Evolutionary conservation across 2,113 vertebrate species (phyloP).

Genomic region (Gavia stellata): DNA sequence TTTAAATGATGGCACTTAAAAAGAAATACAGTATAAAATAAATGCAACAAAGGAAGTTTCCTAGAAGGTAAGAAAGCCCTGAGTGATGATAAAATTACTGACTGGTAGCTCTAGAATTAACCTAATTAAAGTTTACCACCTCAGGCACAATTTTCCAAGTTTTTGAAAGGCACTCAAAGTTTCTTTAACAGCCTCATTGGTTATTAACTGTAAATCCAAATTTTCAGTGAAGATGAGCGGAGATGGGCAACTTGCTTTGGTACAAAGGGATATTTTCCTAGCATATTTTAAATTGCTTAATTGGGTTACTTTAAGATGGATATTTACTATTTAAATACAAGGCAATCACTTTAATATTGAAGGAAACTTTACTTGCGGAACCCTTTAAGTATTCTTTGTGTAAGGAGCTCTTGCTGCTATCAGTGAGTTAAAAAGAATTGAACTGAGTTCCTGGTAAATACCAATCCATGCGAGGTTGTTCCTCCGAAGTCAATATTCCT

Average conservation of each 20-base stretch:
- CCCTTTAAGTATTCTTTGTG: neutral
- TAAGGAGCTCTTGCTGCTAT: constrained; percentile 14
- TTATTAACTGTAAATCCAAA: constrained; percentile 69
- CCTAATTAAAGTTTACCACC: constrained; percentile 77
- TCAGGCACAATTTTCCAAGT: constrained; percentile 76
- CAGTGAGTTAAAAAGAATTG: neutral
- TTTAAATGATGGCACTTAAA: constrained; percentile 83
- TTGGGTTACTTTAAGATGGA: constrained; percentile 47
- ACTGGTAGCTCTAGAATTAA: constrained; percentile 77
- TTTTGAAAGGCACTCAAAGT: constrained; percentile 79
- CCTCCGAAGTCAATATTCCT: constrained; percentile 23
- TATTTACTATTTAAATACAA: constrained; percentile 64
- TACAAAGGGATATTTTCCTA: constrained; percentile 66
- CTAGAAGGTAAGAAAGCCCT: constrained; percentile 80
- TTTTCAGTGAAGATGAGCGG: constrained; percentile 65
- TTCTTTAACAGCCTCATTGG: constrained; percentile 70
- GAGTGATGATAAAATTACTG: constrained; percentile 76
- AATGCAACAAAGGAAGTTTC: constrained; percentile 71
- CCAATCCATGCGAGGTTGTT: constrained; percentile 25
- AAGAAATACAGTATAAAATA: constrained; percentile 70
- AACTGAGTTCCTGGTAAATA: constrained; percentile 37
- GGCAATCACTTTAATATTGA: constrained; percentile 50
- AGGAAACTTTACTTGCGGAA: constrained; percentile 55
- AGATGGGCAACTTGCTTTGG: constrained; percentile 74
- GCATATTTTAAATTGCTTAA: constrained; percentile 48